Base-by-base conservation (phyloP, 2,797 vertebrate genomes). In the Propithecus deckenii region DNA sequence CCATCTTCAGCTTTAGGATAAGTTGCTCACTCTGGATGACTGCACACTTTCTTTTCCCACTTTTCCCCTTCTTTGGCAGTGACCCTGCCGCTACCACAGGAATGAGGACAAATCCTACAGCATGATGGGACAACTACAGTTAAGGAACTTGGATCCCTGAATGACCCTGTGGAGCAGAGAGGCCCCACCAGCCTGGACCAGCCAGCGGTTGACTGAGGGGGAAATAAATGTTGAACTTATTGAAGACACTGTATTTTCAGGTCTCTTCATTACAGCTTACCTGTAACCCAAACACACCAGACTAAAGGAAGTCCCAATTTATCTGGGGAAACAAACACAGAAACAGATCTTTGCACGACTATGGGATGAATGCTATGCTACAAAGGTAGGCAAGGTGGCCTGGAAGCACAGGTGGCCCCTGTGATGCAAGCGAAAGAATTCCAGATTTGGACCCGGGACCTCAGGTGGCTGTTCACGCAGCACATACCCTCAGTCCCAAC, bases 211-310 rank as follows among this genome's bases (percentile, higher is more conserved):
- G 35, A 32, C 18, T 46, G 13, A 87, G 1, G 17, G 22, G 72
- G 11, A 96, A 92, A 84, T 50, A 92, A 23, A 95, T 28, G 23
- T 84, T 85, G 43, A 72, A 72, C 22, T 87, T 92, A 87, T 17
- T 75, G 57, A 59, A 84, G 57, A 2, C 12, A 65, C 78, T 57
- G 30, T 48, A 46, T 89, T 85, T 85, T 50, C 25, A 4, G 30
- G 67, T 59, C 35, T 90, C 81, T 94, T 69, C 71, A 76, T 4
- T 94, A 43, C 18, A 84, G 43, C 61, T 83, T 61, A 32, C 48
- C n/a, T 76, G 4, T 76, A 89, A 78, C 28, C 32, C n/a, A 65
- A 76, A 63, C 52, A 41, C 12, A 74, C 22, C 30, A 48, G 52
- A 13, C 59, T 75, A 69, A 52, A 90, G 23, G 69, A 85, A 81